Conservation (phyloP, 1,140 invertebrate genomes). For the Saxidomus purpurata region DNA sequence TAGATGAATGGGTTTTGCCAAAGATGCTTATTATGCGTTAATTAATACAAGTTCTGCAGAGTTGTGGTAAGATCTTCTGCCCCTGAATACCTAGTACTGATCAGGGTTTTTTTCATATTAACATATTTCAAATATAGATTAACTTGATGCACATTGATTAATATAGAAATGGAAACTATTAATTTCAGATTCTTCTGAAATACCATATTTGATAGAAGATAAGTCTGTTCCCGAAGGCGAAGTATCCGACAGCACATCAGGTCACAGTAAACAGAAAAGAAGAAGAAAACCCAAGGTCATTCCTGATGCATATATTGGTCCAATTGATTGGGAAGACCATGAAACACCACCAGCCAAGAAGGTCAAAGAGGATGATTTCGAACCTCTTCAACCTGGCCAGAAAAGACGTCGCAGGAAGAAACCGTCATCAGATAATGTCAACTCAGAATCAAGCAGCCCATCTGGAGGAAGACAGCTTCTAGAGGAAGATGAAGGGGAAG, state of each 20-base stretch:
- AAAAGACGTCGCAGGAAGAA: constrained; percentile 52
- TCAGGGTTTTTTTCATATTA: too few species aligned
- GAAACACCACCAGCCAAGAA: not conserved
- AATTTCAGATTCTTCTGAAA: too few species aligned
- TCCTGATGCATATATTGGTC: constrained; percentile 58
- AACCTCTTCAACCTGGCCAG: constrained; percentile 54
- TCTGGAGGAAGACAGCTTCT: not conserved
- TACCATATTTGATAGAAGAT: too few species aligned
- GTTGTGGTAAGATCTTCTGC: too few species aligned
- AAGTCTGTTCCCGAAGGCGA: too few species aligned
- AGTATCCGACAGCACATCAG: not conserved
- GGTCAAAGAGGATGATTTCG: constrained; percentile 41
- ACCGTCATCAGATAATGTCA: not conserved
- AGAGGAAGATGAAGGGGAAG: not conserved
- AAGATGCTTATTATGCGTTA: too few species aligned
- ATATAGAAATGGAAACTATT: too few species aligned
- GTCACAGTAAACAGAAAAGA: constrained; percentile 48
- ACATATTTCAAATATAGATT: too few species aligned
- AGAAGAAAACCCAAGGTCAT: constrained; percentile 61
- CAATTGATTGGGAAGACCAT: constrained; percentile 48
- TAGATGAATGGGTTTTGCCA: too few species aligned
- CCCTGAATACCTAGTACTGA: too few species aligned
- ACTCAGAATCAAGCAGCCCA: not conserved
- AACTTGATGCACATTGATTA: too few species aligned
- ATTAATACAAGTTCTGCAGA: too few species aligned